A percentile compares a stretch with the other conserved stretches of the same genome.
phyloP scores from a whole-genome alignment of 2,113 vertebrate species.

The Turdus rufiventris region DNA sequence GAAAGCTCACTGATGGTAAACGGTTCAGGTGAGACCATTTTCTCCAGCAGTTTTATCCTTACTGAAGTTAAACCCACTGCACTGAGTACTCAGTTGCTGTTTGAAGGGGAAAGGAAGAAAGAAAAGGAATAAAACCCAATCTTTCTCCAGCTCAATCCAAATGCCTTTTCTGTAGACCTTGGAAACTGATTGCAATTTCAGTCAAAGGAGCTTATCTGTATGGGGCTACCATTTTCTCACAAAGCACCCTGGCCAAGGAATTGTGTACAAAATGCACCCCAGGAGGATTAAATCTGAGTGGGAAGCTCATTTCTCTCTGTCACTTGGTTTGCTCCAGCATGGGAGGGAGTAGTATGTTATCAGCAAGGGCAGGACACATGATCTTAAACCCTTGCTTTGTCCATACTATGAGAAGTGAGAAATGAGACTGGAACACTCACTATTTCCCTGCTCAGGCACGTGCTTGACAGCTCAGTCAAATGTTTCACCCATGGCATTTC shows the following conservation, averaged over 20 bases:
- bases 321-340: not conserved
- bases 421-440: not conserved
- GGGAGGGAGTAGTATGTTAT: not conserved
- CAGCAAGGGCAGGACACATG: not conserved
- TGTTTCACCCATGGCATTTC: not conserved
- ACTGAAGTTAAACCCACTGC: conserved; percentile 45
- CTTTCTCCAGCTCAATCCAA: conserved; percentile 17
- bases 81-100: conserved; percentile 10
- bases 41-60: conserved; percentile 52
- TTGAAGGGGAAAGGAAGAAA: conserved; percentile 37
- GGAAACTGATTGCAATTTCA: conserved; percentile 16
- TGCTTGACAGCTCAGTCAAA: not conserved
- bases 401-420: not conserved
- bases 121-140: not conserved
- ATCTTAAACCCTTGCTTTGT: not conserved
- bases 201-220: not conserved
- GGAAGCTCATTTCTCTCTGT: not conserved
- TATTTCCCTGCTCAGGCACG: not conserved
- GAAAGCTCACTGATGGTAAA: conserved; percentile 49
- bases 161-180: not conserved
- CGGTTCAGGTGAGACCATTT: conserved; percentile 42
- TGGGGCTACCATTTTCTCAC: not conserved
- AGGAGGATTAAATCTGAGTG: not conserved
- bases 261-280: not conserved
- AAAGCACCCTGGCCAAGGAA: not conserved